phyloP scores from a whole-genome alignment of 2,113 vertebrate genomes.

The Columba livia region DNA sequence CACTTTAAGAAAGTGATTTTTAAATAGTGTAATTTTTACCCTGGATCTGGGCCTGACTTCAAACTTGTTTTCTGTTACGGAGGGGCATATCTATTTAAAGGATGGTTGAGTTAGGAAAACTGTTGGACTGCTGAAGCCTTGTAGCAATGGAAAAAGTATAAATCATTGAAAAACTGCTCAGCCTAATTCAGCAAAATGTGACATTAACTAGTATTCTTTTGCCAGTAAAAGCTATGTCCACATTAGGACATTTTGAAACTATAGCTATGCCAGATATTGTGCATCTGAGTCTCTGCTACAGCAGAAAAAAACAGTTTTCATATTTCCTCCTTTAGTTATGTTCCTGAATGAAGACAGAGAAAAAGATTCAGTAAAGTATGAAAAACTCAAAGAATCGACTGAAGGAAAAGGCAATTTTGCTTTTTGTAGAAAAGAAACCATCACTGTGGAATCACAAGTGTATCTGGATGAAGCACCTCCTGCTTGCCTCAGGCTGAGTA shows the following conservation, averaged over 20 bases:
- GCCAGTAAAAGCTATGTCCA: conserved; percentile 23
- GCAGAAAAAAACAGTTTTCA: not conserved
- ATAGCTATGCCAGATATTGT: not conserved
- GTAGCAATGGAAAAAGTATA: conserved; percentile 48
- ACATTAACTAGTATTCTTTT: conserved; percentile 16
- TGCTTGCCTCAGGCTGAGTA: conserved; percentile 37
- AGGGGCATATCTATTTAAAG: conserved; percentile 18
- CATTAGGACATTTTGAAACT: conserved; percentile 2
- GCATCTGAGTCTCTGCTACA: not conserved
- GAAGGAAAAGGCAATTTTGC: not conserved
- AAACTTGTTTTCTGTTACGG: conserved; percentile 8
- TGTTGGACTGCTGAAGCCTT: conserved; percentile 7
- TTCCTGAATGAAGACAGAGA: not conserved
- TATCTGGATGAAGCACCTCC: conserved; percentile 3
- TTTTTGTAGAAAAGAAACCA: conserved; percentile 34
- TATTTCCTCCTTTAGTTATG: not conserved
- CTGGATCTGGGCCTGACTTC: not conserved
- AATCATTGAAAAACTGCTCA: conserved; percentile 33
- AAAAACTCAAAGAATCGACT: conserved; percentile 18
- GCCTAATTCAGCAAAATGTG: conserved; percentile 30
- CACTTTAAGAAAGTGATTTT: not conserved
- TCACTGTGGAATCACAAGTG: not conserved
- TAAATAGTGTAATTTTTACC: not conserved
- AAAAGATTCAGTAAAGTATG: not conserved
- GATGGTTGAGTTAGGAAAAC: not conserved